Conservation (phyloP, 2,888 invertebrate species). For the Byasa hedistus region DNA sequence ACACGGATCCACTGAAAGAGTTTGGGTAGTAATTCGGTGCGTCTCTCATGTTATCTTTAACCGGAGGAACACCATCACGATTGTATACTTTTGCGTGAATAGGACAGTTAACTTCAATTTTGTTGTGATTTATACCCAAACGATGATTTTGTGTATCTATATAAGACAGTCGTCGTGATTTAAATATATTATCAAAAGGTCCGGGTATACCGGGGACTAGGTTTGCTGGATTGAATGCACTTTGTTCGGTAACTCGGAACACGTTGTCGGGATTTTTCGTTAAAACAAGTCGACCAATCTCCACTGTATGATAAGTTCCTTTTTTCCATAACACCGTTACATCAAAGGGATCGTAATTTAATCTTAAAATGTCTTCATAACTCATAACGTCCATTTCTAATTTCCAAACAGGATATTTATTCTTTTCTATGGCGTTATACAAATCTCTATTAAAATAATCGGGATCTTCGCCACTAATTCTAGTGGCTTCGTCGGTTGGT, state of each 20-base stretch:
- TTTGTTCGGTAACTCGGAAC: constrained; percentile 50
- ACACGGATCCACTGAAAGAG: constrained; percentile 91
- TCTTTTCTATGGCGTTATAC: constrained; percentile 90
- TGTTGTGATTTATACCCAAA: constrained; percentile 55
- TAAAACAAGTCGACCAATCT: constrained; percentile 52
- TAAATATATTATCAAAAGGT: constrained; percentile 53
- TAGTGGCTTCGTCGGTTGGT: constrained; percentile 79
- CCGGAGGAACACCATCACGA: constrained; percentile 81
- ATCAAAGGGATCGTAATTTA: constrained; percentile 62
- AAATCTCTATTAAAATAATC: constrained; percentile 92
- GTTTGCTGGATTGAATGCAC: constrained; percentile 55
- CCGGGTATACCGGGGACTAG: constrained; percentile 66
- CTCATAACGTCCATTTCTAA: constrained; percentile 59
- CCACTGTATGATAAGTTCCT: constrained; percentile 52
- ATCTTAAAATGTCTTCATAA: constrained; percentile 43
- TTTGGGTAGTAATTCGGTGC: constrained; percentile 97
- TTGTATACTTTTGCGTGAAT: constrained; percentile 49
- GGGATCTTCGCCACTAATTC: constrained; percentile 85
- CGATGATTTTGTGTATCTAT: constrained; percentile 57
- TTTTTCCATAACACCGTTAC: constrained; percentile 58
- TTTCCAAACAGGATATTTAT: constrained; percentile 67
- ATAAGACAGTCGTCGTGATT: constrained; percentile 51
- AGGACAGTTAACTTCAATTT: constrained; percentile 55
- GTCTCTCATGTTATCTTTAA: constrained; percentile 88
- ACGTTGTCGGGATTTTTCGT: constrained; percentile 53